Evolutionary conservation across 2,888 invertebrate species (phyloP), one percentile per base, ranked within the genome.

Genomic region (Spatulosminthurus flaviceps): DNA sequence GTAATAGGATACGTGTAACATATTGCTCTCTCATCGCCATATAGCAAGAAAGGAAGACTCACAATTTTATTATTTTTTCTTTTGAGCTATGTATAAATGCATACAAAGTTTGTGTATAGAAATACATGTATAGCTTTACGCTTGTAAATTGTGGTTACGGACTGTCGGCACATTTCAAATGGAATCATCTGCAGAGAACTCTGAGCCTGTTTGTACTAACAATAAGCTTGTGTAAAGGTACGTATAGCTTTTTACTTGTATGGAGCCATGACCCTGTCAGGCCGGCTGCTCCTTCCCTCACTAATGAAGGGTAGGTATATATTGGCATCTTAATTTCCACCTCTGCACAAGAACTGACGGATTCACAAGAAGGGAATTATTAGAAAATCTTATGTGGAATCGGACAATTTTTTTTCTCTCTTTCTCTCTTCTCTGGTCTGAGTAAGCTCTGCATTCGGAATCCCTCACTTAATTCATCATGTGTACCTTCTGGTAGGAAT

Each of bases 111-210:
- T n/a, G n/a, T n/a, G n/a, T n/a, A n/a, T n/a, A n/a, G n/a, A n/a
- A n/a, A n/a, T n/a, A n/a, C n/a, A n/a, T n/a, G n/a, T n/a, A n/a
- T n/a, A n/a, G n/a, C n/a, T n/a, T n/a, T 51, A 9, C 34, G 34
- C 9, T 7, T 34, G 34, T 9, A 34, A 7, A 64, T 24, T 24
- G 64, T 22, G 64, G 26, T 24, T 64, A 11, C 22, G 1, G 21
- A n/a, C 29, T 41, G 71, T 71, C 71, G 71, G 71, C 71, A 41
- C 71, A 21, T 71, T 42, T 71, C 42, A 16, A 34, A 19, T 41
- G 24, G 5, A 42, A 22, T 43, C 22, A 71, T 41, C 24, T 2
- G 64, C 24, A 2, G 51, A 51, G 34, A 9, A 34, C 5, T 4
- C 4, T 34, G 4, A 9, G 34, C 5, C 34, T 34, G 34, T 34